Base-by-base conservation (phyloP, 2,888 invertebrate genomes). In the Stenurella melanura region DNA sequence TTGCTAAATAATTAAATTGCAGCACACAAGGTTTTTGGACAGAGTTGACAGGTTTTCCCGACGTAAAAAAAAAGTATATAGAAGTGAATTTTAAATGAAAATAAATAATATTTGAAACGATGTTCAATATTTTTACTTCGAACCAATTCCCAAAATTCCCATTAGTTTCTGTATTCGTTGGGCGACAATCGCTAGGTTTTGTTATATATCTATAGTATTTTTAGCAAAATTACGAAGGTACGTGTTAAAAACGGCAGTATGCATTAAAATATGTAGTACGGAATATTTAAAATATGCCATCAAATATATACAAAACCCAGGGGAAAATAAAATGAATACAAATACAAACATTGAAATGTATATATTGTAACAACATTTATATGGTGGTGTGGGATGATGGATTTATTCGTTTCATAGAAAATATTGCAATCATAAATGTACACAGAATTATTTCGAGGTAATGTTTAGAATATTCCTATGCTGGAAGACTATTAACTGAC, bases 51-150 rank as follows among this genome's bases (percentile, higher is more conserved):
- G 12, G n/a, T 61, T 61, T 30, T 30, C 17, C 34, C 0, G 34
- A n/a, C n/a, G 10, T 17, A 17, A 11, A 34, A 6, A n/a, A 17
- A 61, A 30, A 26, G 30, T 60, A 61, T 34, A 34, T 30, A 1
- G n/a, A 1, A 7, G 34, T 34, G 9, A 6, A 34, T 63, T 61
- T 61, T 61, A n/a, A 63, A 63, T 63, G 34, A 63, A 63, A 63
- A 63, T 63, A 63, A 63, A 63, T 63, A 63, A 30, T 34, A 17
- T 34, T 63, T 34, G n/a, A n/a, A 63, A 34, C 21, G n/a, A 15
- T 67, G 17, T 67, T 19, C 67, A 56, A 67, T 67, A 26, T 67
- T 67, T 67, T 54, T 61, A 61, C 34, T 1, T 11, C 15, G n/a
- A 56, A 17, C 54, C 1, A n/a, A 67, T 21, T 54, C 67, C 54